These are phyloP conservation scores for Gnathonemus longibarbis DNA, from an alignment of 2,113 vertebrate genomes.

Conservation along the genomic window DNA sequence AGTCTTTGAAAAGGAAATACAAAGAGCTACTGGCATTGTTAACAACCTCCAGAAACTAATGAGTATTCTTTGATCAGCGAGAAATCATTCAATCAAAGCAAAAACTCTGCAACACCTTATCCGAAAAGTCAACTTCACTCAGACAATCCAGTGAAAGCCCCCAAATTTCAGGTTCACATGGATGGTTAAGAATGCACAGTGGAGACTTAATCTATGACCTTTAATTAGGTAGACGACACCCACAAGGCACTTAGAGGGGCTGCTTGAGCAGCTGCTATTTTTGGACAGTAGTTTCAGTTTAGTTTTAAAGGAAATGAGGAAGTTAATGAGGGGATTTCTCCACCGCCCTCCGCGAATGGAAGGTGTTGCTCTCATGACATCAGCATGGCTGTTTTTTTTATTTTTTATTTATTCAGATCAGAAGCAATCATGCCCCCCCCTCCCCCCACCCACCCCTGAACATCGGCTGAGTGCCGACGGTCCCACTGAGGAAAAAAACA, in stretches of 20 bases:
- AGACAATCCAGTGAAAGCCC: background rate
- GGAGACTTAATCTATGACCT: background rate
- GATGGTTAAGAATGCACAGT: background rate
- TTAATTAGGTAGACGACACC: background rate
- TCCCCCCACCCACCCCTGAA: background rate
- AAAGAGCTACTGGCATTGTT: background rate
- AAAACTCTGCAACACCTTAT: background rate
- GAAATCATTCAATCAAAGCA: background rate
- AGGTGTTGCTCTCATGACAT: conserved; percentile 34
- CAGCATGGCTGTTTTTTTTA: conserved; percentile 1
- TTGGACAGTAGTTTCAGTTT: conserved; percentile 9
- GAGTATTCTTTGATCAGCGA: background rate
- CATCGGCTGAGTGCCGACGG: background rate
- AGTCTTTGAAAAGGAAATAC: background rate
- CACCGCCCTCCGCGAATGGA: conserved; percentile 16
- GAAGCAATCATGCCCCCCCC: conserved; percentile 6
- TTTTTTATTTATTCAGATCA: conserved; percentile 39
- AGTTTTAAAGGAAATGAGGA: conserved; percentile 42
- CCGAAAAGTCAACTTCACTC: background rate
- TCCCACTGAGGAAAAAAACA: background rate
- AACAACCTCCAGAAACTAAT: background rate
- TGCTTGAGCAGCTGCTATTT: conserved; percentile 29
- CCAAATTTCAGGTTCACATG: background rate
- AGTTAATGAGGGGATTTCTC: conserved; percentile 44
- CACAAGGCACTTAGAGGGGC: conserved; percentile 19